A percentile compares a stretch with the other conserved stretches of the same genome.
These are phyloP conservation scores for Lepidochitona cinerea DNA, from an alignment of 2,888 invertebrate genomes.

Conservation along the genomic window DNA sequence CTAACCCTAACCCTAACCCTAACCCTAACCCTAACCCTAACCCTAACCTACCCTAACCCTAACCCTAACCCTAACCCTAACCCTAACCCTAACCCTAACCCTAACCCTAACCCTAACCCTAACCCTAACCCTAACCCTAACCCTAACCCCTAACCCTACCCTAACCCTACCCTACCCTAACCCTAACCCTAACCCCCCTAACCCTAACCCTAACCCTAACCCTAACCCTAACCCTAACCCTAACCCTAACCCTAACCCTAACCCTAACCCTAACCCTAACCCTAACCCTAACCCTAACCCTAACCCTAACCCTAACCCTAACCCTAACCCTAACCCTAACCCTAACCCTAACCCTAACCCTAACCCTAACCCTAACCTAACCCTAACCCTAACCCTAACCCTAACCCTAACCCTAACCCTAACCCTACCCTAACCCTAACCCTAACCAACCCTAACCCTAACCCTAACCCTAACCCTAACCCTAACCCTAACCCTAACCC, in stretches of 20 bases:
- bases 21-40: slow-evolving; percentile 17
- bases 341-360: slow-evolving; percentile 8
- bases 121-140: slow-evolving; percentile 35
- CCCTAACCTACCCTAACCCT: slow-evolving; percentile 8
- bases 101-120: slow-evolving; percentile 33
- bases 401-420: slow-evolving; percentile 23
- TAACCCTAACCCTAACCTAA: slow-evolving; percentile 22
- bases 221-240: slow-evolving; percentile 15
- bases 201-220: slow-evolving; percentile 1
- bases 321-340: slow-evolving; percentile 9
- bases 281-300: slow-evolving; percentile 20
- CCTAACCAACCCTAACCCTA: slow-evolving; percentile 23
- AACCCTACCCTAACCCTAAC: slow-evolving; percentile 1
- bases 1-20: slow-evolving; percentile 7
- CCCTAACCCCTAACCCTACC: slow-evolving; percentile 24
- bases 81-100: slow-evolving; percentile 12
- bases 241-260: slow-evolving; percentile 29
- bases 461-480: slow-evolving; percentile 29
- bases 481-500: slow-evolving; percentile 27
- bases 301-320: slow-evolving; percentile 13
- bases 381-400: slow-evolving; percentile 20
- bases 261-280: slow-evolving; percentile 20
- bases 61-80: slow-evolving; percentile 21
- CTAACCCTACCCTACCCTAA: slow-evolving; percentile 14
- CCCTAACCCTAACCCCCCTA: slow-evolving; percentile 10